Percentiles rank a stretch among this genome's conserved stretches.
Evolutionary conservation across 2,113 vertebrate genomes (phyloP).

Genomic region (Urocynchramus pylzowi): DNA sequence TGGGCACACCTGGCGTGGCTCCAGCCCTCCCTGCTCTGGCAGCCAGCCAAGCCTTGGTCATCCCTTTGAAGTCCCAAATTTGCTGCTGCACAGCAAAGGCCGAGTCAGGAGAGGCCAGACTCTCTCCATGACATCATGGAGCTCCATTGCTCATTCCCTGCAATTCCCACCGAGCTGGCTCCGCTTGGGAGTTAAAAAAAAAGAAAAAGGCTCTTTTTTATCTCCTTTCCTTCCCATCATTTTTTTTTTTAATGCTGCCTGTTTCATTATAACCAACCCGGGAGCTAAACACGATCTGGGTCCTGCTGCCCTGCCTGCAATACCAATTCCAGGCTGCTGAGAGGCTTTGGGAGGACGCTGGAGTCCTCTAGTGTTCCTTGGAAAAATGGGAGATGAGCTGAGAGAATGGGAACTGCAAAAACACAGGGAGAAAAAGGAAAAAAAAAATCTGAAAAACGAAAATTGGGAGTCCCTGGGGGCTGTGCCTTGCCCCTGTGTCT

Average conservation of each 20-base stretch:
- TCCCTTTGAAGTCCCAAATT: background rate
- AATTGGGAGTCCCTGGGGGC: rapidly evolving
- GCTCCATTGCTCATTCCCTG: background rate
- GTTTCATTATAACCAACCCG: background rate
- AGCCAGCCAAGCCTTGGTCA: background rate
- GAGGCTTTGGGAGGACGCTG: background rate
- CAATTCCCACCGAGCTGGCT: background rate
- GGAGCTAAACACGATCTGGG: background rate
- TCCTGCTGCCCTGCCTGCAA: background rate
- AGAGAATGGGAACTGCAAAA: background rate
- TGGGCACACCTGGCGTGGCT: rapidly evolving
- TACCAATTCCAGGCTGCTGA: background rate
- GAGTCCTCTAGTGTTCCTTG: background rate
- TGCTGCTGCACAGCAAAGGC: background rate
- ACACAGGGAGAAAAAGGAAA: rapidly evolving
- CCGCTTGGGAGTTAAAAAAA: background rate
- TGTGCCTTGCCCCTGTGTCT: background rate
- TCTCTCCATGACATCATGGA: background rate
- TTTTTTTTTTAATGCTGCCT: background rate
- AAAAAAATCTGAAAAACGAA: rapidly evolving
- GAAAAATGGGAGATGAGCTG: background rate
- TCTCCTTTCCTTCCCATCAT: background rate
- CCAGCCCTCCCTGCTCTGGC: background rate
- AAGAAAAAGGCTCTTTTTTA: background rate
- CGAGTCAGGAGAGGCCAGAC: background rate